Evolutionary conservation across 2,113 vertebrate species (phyloP).

Genomic region (Oophaga pumilio): DNA sequence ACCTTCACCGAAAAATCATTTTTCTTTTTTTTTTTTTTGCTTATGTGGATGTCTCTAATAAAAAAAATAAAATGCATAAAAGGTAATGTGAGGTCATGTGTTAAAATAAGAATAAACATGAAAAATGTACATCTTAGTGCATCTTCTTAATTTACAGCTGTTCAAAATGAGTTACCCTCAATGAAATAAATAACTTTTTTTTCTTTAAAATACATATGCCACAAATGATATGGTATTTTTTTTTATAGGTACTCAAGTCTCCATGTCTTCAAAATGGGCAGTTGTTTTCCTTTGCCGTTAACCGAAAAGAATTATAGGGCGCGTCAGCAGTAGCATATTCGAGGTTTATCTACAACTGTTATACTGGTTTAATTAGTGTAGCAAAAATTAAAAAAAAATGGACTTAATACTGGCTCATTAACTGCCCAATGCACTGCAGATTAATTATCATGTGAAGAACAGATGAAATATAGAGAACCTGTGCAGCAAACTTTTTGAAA

Average conservation of each 20-base stretch:
- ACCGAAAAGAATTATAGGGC: neutral
- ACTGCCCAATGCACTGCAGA: constrained; percentile 72
- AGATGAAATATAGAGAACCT: constrained; percentile 73
- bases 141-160: constrained; percentile 63
- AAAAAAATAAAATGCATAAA: constrained; percentile 61
- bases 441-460: constrained; percentile 71
- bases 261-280: constrained; percentile 32
- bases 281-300: constrained; percentile 39
- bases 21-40: constrained; percentile 49
- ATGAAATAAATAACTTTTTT: constrained; percentile 61
- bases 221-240: constrained; percentile 54
- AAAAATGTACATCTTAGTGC: constrained; percentile 40
- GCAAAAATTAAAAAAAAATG: constrained; percentile 56
- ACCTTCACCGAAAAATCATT: neutral
- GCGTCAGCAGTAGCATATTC: constrained; percentile 27
- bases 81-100: constrained; percentile 61
- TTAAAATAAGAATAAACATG: constrained; percentile 60
- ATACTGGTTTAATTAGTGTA: constrained; percentile 31
- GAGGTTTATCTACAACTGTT: neutral
- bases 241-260: constrained; percentile 6
- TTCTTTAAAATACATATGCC: constrained; percentile 61
- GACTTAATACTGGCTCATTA: constrained; percentile 73
- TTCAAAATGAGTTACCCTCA: constrained; percentile 68
- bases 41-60: constrained; percentile 60
- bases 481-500: constrained; percentile 78